Percentiles rank a stretch among this genome's conserved stretches.
Evolutionary conservation across 2,888 invertebrate species (phyloP).

Genomic region (Hydraecia micacea): DNA sequence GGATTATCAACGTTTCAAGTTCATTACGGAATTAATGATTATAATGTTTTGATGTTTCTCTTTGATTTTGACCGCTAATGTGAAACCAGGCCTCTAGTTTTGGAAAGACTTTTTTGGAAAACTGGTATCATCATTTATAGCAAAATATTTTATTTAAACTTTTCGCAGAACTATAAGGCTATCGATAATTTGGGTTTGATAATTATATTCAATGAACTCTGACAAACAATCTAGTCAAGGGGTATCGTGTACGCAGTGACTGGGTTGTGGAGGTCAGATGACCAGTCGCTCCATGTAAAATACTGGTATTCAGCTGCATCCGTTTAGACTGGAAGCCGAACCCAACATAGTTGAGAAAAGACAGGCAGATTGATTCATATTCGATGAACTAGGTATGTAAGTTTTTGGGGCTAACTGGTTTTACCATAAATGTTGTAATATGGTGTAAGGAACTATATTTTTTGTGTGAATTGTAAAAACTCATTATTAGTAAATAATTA

Average conservation of each 20-base stretch:
- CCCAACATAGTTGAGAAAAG: neutral
- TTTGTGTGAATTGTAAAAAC: neutral
- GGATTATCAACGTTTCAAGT: constrained; percentile 26
- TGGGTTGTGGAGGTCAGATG: neutral
- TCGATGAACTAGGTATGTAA: neutral
- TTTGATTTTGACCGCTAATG: constrained; percentile 35
- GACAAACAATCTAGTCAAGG: too few relatives aligned
- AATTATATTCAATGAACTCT: neutral
- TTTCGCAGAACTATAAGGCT: too few relatives aligned
- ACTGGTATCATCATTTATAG: neutral
- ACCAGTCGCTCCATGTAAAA: too few relatives aligned
- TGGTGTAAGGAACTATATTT: neutral
- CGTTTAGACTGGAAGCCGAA: neutral
- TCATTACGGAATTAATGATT: constrained; percentile 27
- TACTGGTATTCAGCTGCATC: neutral
- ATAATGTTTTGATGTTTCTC: constrained; percentile 12
- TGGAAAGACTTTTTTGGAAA: neutral
- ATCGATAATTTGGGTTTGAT: neutral
- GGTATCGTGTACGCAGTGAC: neutral
- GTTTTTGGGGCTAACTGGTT: neutral
- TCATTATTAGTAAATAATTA: neutral
- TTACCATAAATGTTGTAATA: neutral
- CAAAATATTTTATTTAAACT: neutral
- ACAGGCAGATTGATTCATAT: neutral
- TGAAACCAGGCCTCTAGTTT: neutral